Base-by-base conservation (phyloP, 23 tunicate genomes). In the Halocynthia aurantium region DNA sequence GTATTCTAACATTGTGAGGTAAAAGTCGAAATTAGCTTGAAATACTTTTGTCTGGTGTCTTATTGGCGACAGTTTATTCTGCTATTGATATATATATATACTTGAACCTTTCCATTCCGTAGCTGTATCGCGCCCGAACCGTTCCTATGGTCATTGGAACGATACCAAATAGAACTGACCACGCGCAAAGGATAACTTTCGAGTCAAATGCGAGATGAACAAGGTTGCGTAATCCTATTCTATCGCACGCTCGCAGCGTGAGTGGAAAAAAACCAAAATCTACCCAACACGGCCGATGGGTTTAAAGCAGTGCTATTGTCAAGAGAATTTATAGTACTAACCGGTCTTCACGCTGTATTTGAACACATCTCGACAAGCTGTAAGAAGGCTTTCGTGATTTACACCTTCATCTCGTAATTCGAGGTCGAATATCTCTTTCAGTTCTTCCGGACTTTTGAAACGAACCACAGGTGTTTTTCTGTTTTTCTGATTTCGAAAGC, bases 331-430 rank as follows among this genome's bases (percentile, higher is more conserved):
- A 13, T 13, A 13, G 63, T 58, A 10, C 78, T 70, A 18, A 87
- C 94, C 83, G 63, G 94, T 87, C 78, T 87, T 87, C 13, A 87
- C 94, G 65, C 87, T 82, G 80, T 70, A 87, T 31, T 77, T 75
- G 50, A 87, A 75, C 22, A 83, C 70, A 19, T 77, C 69, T 19
- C 69, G 51, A 60, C 83, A 82, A 22, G 40, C 53, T 22, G 64
- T 10, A 61, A 87, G 61, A 75, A 87, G 52, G 40, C 22, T 66
- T 53, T 77, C 84, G 49, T 82, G 76, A 53, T 55, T 63, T 49
- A 57, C 89, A 7, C 86, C 82, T 50, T 57, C 71, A 22, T 87
- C 84, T 44, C 65, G 8, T 21, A 86, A 18, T 57, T 81, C 54
- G 12, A 86, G 22, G 15, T 74, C 73, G n/a, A 86, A 52, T 51